Evolutionary conservation across 2,888 invertebrate species (phyloP).

Genomic region (Microplitis deprimator): DNA sequence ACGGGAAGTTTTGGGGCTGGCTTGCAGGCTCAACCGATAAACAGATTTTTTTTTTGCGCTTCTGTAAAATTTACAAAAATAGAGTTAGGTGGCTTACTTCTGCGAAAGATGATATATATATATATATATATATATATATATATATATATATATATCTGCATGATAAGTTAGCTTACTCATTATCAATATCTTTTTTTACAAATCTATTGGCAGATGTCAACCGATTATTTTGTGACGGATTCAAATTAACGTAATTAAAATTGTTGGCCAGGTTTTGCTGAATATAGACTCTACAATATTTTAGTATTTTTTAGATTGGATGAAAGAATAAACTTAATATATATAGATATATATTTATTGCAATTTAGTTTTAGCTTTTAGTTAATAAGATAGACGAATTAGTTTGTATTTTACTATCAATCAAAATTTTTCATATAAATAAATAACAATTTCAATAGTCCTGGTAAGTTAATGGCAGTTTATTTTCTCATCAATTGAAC

Average conservation of each 20-base stretch:
- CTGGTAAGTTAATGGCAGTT: background rate
- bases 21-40: too few species aligned
- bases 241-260: conserved; percentile 10
- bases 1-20: too few species aligned
- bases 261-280: background rate
- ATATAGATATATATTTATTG: conserved; percentile 20
- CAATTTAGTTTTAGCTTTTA: background rate
- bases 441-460: background rate
- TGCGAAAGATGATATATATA: too few species aligned
- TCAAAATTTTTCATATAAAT: background rate
- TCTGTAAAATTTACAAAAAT: too few species aligned
- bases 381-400: background rate
- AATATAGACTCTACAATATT: conserved; percentile 24
- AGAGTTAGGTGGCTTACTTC: too few species aligned
- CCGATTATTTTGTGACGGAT: background rate
- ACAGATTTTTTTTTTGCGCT: too few species aligned
- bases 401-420: background rate
- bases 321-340: conserved; percentile 25
- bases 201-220: conserved; percentile 14
- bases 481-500: background rate
- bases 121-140: too few species aligned
- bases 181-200: background rate
- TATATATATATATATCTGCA: too few species aligned
- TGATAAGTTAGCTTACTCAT: too few species aligned
- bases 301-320: conserved; percentile 47